Conservation (phyloP, 2,113 vertebrate genomes). For the Rhinichthys klamathensis region DNA sequence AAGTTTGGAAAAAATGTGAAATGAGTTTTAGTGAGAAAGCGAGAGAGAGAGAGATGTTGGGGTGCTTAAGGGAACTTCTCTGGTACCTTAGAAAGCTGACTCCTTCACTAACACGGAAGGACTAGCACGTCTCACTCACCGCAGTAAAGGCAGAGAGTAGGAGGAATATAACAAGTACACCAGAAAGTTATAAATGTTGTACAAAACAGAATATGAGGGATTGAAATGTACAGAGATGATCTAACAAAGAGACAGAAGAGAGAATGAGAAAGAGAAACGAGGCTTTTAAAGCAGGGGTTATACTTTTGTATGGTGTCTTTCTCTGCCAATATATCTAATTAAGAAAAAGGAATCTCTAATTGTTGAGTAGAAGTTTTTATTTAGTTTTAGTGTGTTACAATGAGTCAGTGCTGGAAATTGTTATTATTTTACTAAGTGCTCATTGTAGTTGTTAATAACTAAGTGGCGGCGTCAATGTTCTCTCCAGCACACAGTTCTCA, state of each 20-base stretch:
- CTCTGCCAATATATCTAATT: not conserved
- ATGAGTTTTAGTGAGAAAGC: slow-evolving; percentile 11
- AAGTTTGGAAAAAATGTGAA: not conserved
- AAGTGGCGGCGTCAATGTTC: not conserved
- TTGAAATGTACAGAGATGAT: slow-evolving; percentile 3
- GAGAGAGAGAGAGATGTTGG: not conserved
- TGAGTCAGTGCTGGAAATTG: not conserved
- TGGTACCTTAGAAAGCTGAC: not conserved
- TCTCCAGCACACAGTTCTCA: not conserved
- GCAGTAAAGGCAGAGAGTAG: not conserved
- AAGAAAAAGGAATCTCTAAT: not conserved
- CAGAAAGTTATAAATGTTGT: not conserved
- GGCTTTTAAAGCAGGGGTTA: not conserved
- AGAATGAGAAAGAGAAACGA: not conserved
- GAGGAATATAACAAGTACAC: not conserved
- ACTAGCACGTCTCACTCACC: not conserved
- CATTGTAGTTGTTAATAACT: not conserved
- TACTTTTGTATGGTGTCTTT: not conserved
- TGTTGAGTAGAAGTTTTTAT: slow-evolving; percentile 2
- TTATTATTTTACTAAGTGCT: not conserved
- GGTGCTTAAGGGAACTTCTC: not conserved
- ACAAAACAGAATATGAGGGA: not conserved
- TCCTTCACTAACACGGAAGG: not conserved
- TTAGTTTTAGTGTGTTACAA: not conserved
- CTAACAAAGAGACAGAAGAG: slow-evolving; percentile 1